Conservation (phyloP, 2,797 vertebrate genomes). For the Australoheros facetus region DNA sequence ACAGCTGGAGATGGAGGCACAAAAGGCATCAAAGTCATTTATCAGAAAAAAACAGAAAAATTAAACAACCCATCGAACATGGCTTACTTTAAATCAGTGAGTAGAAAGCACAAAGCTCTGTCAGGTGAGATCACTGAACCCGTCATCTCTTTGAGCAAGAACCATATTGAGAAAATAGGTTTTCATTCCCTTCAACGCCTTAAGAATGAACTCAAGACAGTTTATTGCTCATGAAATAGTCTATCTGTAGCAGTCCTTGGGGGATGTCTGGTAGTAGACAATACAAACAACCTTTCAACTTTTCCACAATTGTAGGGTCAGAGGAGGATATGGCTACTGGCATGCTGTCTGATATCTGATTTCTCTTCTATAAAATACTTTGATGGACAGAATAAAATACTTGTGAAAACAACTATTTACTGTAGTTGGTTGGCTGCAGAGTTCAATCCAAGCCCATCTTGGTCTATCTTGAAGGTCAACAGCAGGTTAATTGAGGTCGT, state of each 20-base stretch:
- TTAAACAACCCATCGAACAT: not conserved
- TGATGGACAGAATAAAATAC: constrained; percentile 1
- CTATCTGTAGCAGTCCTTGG: not conserved
- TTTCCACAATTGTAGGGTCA: not conserved
- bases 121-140: not conserved
- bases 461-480: constrained; percentile 45
- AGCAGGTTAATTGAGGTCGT: constrained; percentile 54
- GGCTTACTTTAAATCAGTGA: not conserved
- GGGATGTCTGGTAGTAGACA: not conserved
- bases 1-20: too few relatives aligned
- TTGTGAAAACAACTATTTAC: constrained; percentile 12
- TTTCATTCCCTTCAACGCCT: not conserved
- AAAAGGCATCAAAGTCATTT: not conserved
- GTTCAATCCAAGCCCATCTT: constrained; percentile 12
- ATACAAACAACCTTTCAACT: not conserved
- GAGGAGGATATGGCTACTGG: not conserved
- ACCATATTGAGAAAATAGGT: not conserved
- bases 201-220: not conserved
- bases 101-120: not conserved
- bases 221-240: not conserved
- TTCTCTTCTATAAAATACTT: not conserved
- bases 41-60: not conserved
- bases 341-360: not conserved
- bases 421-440: not conserved
- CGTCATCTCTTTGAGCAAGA: not conserved